Evolutionary conservation across 2,888 invertebrate genomes (phyloP).

Genomic region (Agrochola macilenta): DNA sequence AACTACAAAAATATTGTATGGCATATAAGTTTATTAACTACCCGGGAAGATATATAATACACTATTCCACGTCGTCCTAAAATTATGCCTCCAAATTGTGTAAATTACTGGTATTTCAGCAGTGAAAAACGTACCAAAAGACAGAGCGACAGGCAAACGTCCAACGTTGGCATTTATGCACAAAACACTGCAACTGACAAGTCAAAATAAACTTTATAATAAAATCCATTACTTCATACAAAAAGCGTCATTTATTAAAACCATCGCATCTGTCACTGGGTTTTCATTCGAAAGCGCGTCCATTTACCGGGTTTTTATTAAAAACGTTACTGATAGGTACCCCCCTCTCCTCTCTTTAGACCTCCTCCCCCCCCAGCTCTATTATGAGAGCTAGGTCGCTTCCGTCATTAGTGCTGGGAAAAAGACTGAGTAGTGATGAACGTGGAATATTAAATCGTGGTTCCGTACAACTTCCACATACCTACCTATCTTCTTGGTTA

Average conservation of each 20-base stretch:
- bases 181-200: constrained; percentile 2
- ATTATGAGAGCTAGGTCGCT: constrained; percentile 29
- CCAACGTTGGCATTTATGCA: neutral
- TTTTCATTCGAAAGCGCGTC: constrained; percentile 21
- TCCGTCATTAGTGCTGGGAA: constrained; percentile 36
- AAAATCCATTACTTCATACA: constrained; percentile 14
- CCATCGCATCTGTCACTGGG: constrained; percentile 25
- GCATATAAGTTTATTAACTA: neutral
- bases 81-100: neutral
- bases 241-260: constrained; percentile 20
- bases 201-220: neutral
- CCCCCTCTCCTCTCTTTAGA: neutral
- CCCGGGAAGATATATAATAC: neutral
- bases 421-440: neutral
- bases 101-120: neutral
- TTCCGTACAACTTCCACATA: constrained; percentile 7
- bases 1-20: neutral
- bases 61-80: neutral
- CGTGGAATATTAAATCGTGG: neutral
- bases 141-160: neutral
- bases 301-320: constrained; percentile 19
- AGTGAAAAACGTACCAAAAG: neutral
- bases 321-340: constrained; percentile 15
- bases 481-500: neutral
- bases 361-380: neutral